phyloP scores from a whole-genome alignment of 1,140 invertebrate species.

The Drosophila kanapiae region DNA sequence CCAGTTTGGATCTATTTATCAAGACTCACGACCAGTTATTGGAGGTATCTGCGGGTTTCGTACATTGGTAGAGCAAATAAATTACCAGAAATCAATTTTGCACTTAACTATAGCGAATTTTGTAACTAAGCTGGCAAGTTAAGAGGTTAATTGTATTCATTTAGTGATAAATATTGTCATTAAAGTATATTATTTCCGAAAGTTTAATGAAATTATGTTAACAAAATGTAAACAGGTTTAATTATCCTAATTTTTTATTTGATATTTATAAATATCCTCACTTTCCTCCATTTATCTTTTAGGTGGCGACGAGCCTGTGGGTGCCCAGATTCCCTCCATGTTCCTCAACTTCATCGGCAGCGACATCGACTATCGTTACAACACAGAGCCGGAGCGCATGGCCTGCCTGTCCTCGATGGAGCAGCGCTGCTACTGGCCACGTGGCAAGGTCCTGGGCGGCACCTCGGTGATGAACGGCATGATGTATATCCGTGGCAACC shows the following conservation, averaged over 20 bases:
- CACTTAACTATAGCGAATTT: neutral
- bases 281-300: neutral
- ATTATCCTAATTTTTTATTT: neutral
- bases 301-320: constrained; percentile 92
- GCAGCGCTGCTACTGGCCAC: constrained; percentile 92
- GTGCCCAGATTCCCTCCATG: constrained; percentile 93
- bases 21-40: constrained; percentile 40
- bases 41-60: neutral
- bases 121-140: neutral
- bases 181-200: neutral
- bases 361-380: constrained; percentile 94
- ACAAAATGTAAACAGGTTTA: neutral
- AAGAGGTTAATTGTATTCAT: too few relatives aligned
- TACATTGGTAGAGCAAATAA: neutral
- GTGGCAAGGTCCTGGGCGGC: constrained; percentile 95
- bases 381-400: constrained; percentile 93
- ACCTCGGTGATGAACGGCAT: constrained; percentile 98
- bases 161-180: neutral
- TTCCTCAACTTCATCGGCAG: constrained; percentile 93
- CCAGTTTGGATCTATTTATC: constrained; percentile 24
- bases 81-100: constrained; percentile 12
- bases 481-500: constrained; percentile 97
- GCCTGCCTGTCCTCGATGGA: constrained; percentile 92
- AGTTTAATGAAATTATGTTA: neutral
- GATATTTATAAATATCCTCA: neutral